A percentile compares a stretch with the other conserved stretches of the same genome.
These are phyloP conservation scores for Solen grandis DNA, from an alignment of 1,140 invertebrate genomes.

Conservation along the genomic window DNA sequence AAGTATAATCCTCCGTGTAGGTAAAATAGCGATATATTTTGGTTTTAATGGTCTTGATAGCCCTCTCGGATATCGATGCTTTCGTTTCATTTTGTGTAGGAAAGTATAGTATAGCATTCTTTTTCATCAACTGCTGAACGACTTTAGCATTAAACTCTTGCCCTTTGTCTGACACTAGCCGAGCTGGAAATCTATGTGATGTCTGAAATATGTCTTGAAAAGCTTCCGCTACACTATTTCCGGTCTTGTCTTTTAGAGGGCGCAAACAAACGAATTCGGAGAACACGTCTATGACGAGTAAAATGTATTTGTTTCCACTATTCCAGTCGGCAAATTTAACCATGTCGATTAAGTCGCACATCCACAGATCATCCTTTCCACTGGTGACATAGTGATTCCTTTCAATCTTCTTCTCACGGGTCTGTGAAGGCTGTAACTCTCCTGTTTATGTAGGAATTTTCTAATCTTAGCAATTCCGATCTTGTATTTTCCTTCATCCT, in stretches of 20 bases:
- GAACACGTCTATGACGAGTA: conserved; percentile 8
- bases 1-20: conserved; percentile 2
- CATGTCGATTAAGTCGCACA: conserved; percentile 27
- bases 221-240: neutral
- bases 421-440: conserved; percentile 2
- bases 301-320: conserved; percentile 12
- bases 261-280: conserved; percentile 6
- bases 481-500: conserved; percentile 12
- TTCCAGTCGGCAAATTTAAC: conserved; percentile 16
- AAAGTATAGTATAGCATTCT: neutral
- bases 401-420: neutral
- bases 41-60: neutral
- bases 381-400: conserved; percentile 5
- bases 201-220: conserved; percentile 2
- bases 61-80: neutral
- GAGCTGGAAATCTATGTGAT: neutral
- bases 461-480: conserved; percentile 22
- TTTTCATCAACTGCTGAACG: neutral
- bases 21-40: neutral
- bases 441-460: conserved; percentile 25
- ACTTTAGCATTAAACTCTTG: conserved; percentile 1
- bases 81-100: conserved; percentile 26
- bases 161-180: neutral
- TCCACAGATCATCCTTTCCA: conserved; percentile 21
- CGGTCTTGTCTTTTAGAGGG: neutral